phyloP scores from a whole-genome alignment of 2,888 invertebrate genomes.

The Tanytarsus gracilentus region DNA sequence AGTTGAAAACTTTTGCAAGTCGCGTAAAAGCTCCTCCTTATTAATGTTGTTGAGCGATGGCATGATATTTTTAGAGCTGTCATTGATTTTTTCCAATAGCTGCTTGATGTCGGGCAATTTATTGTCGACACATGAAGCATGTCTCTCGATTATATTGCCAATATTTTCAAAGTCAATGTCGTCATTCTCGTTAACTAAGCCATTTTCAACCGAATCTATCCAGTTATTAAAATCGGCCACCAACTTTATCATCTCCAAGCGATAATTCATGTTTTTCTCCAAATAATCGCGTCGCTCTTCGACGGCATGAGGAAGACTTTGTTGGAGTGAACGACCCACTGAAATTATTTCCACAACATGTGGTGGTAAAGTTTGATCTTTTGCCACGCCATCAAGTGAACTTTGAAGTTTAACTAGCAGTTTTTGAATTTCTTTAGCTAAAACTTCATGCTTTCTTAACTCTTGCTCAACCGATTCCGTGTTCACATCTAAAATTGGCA shows the following conservation, averaged over 20 bases:
- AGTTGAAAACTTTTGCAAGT: slow-evolving; percentile 49
- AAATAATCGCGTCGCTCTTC: slow-evolving; percentile 73
- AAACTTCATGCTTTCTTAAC: slow-evolving; percentile 61
- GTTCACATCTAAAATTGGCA: slow-evolving; percentile 71
- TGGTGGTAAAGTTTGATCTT: slow-evolving; percentile 71
- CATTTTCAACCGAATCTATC: slow-evolving; percentile 73
- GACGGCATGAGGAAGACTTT: slow-evolving; percentile 70
- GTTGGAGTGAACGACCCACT: slow-evolving; percentile 68
- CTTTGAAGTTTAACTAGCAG: slow-evolving; percentile 61
- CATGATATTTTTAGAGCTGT: slow-evolving; percentile 80
- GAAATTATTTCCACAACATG: slow-evolving; percentile 74
- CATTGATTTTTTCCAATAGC: slow-evolving; percentile 71
- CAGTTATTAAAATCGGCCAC: slow-evolving; percentile 72
- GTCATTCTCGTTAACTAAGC: slow-evolving; percentile 66
- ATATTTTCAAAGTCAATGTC: slow-evolving; percentile 85
- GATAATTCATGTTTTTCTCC: slow-evolving; percentile 62
- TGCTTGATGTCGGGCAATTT: slow-evolving; percentile 72
- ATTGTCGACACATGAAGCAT: slow-evolving; percentile 37
- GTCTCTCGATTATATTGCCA: slow-evolving; percentile 71
- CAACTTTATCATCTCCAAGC: slow-evolving; percentile 65
- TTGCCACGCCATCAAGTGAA: slow-evolving; percentile 60
- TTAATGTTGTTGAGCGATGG: slow-evolving; percentile 71
- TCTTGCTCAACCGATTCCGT: slow-evolving; percentile 72
- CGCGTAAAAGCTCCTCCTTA: slow-evolving; percentile 73
- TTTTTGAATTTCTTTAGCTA: slow-evolving; percentile 59